Base-by-base conservation (phyloP, 1,140 invertebrate species). In the Glomeris maerens region DNA sequence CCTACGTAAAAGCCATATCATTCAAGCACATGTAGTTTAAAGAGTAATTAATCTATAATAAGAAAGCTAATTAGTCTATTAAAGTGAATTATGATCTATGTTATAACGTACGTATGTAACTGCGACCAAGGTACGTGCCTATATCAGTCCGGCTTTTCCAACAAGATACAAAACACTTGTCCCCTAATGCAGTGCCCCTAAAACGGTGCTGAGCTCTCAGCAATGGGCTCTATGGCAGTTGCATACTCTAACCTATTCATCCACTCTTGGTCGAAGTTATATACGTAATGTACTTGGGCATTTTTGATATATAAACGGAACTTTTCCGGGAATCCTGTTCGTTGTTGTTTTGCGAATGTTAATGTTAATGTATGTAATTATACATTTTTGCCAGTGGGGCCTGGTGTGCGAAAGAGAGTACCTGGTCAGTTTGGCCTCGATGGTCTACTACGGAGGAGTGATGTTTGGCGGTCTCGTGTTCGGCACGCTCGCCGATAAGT, bases 401-500 rank as follows among this genome's bases (percentile, higher is more conserved):
- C 60, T 77, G 38, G 68, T 77, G 13, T 77, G 75, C 55, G 67
- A 71, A n/a, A 58, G 65, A 41, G 56, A 59, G 28, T 69, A 70
- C 52, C 53, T 75, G 5, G 59, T 62, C 5, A 61, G 58, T 21
- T 60, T 73, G 22, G 65, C 70, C 0, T 65, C 66, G 1, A 69
- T 68, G 3, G 59, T 72, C 22, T 75, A 75, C 54, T 71, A 69
- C 42, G 49, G 58, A 21, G 73, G 74, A 0, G 65, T 74, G 1
- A 65, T 75, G 56, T 53, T 76, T 29, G 76, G 76, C 10, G 73
- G 72, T 1, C 60, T 72, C 27, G 36, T 77, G 3, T 67, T 72
- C 54, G 75, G 74, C 23, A 54, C 68, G 27, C 49, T 76, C 20
- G 64, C 68, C 1, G 75, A 78, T 59, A 65, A 66, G 29, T 70